Percentiles rank a stretch among this genome's conserved stretches.
phyloP scores from a whole-genome alignment of 2,888 invertebrate species.

The Catonia carolina region DNA sequence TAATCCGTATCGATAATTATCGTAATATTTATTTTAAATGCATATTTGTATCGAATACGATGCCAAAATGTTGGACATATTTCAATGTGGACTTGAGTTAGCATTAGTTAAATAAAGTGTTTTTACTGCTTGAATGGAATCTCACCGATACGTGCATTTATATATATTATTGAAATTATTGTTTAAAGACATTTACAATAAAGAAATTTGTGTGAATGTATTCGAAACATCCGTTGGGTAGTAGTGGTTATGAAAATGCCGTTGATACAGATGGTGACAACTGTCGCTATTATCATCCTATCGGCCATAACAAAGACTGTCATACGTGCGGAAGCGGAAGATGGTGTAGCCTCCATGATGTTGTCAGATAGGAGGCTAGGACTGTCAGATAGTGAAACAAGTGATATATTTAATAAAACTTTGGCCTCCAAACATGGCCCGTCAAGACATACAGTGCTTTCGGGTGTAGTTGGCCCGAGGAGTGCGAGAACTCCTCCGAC shows the following conservation, averaged over 20 bases:
- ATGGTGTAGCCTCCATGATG: conserved; percentile 25
- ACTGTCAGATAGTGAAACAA: conserved; percentile 29
- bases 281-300: conserved; percentile 13
- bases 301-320: conserved; percentile 16
- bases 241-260: conserved; percentile 2
- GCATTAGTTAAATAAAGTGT: no score
- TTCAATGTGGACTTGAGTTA: no score
- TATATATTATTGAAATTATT: no score
- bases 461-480: conserved; percentile 26
- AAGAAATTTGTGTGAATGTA: no score
- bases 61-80: no score
- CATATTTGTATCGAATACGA: no score
- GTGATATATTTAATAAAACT: conserved; percentile 35
- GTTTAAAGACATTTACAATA: no score
- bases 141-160: no score
- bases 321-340: conserved; percentile 20
- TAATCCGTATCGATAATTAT: no score
- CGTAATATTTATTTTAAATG: no score
- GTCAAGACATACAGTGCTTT: conserved; percentile 24
- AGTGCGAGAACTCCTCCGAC: conserved; percentile 61
- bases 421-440: conserved; percentile 33
- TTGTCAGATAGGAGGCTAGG: conserved; percentile 30
- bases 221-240: no score
- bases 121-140: no score
- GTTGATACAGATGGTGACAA: conserved; percentile 3